Evolutionary conservation across 1,140 invertebrate genomes (phyloP).

Genomic region (Aethina tumida): DNA sequence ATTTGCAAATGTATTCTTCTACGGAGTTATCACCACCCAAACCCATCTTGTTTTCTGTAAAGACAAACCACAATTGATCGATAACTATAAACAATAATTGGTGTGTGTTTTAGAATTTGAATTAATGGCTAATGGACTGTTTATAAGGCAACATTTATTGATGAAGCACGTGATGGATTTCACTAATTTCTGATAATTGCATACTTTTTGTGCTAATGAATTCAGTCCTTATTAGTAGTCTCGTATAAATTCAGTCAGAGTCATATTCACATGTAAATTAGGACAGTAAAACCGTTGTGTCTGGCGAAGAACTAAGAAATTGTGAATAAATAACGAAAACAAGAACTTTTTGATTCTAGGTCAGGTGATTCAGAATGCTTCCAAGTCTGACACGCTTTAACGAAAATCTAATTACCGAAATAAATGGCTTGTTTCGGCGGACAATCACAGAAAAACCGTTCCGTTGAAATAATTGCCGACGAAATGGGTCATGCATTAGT

Average conservation of each 20-base stretch:
- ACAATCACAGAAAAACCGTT: background rate
- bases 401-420: conserved; percentile 1
- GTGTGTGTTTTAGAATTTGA: conserved; percentile 1
- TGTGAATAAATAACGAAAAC: too few relatives aligned
- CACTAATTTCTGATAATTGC: conserved; percentile 1
- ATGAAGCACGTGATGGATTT: background rate
- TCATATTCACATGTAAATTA: too few relatives aligned
- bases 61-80: background rate
- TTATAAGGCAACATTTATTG: too few relatives aligned
- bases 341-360: too few relatives aligned
- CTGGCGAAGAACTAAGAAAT: too few relatives aligned
- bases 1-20: conserved; percentile 26
- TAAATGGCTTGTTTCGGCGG: background rate
- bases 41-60: conserved; percentile 28
- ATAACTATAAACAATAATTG: background rate
- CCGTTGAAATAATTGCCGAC: background rate
- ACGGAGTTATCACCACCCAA: conserved; percentile 27
- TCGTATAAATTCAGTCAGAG: too few relatives aligned
- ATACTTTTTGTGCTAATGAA: background rate
- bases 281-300: too few relatives aligned
- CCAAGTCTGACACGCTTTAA: background rate
- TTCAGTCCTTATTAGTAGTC: too few relatives aligned
- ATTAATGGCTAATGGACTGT: background rate
- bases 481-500: conserved; percentile 3
- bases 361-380: background rate